phyloP scores from a whole-genome alignment of 2,113 vertebrate genomes.

The Microcebus murinus region DNA sequence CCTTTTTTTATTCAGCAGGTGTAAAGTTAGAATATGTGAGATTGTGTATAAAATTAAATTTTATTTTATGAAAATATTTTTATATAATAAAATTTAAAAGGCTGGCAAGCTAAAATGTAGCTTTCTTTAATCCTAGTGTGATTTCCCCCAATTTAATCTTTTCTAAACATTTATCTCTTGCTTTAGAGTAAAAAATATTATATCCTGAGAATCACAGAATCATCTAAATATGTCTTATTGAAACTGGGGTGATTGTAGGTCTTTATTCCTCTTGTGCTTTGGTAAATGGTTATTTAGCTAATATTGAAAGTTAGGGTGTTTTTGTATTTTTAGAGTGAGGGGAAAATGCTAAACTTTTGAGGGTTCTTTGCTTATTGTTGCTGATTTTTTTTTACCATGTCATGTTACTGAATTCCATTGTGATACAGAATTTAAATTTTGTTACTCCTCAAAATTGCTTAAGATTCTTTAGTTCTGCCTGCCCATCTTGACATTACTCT shows the following conservation, averaged over 20 bases:
- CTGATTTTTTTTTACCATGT: constrained; percentile 54
- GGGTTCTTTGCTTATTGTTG: not conserved
- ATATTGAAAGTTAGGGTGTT: constrained; percentile 45
- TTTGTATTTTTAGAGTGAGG: constrained; percentile 70
- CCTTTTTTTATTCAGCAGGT: constrained; percentile 66
- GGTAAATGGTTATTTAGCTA: constrained; percentile 33
- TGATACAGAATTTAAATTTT: constrained; percentile 72
- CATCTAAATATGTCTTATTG: not conserved
- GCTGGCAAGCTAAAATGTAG: constrained; percentile 35
- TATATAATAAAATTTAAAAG: constrained; percentile 71
- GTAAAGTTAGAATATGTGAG: constrained; percentile 59
- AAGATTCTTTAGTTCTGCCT: constrained; percentile 43
- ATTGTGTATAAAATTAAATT: constrained; percentile 76
- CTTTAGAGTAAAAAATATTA: constrained; percentile 54
- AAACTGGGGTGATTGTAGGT: constrained; percentile 24
- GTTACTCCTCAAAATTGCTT: constrained; percentile 59
- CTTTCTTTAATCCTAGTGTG: constrained; percentile 36
- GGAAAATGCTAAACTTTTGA: constrained; percentile 54
- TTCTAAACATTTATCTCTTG: constrained; percentile 45
- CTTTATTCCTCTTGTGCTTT: constrained; percentile 31
- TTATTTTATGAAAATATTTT: constrained; percentile 81
- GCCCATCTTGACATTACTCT: constrained; percentile 39
- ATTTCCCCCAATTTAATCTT: constrained; percentile 58
- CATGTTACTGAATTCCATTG: constrained; percentile 64
- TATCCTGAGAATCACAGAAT: constrained; percentile 61